Base-by-base conservation (phyloP, 1,140 invertebrate genomes). In the Frieseomelitta varia region DNA sequence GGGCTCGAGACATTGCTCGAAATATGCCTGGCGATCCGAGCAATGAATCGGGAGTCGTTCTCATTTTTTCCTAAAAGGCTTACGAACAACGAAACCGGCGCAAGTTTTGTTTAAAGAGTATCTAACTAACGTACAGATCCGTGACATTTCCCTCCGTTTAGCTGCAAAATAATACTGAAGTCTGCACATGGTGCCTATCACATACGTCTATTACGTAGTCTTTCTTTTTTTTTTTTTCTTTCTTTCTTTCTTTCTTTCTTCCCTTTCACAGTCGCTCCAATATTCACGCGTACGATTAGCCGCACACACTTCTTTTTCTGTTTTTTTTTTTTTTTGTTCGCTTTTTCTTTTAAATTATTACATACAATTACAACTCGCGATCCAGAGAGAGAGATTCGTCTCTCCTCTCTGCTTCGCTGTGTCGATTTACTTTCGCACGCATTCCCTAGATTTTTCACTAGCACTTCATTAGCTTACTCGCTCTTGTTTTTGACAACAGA, bases 91-190 rank as follows among this genome's bases (percentile, higher is more conserved):
- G 79, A 88, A 92, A 92, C 80, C 69, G 85, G 79, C 86, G 73
- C 85, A 82, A 84, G 73, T 67, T 75, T 86, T 87, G 67, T 85
- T 55, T 30, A 34, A 81, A 34, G 27, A 78, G 80, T 87, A 79
- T 73, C 84, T 93, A 92, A 88, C 90, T 93, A 91, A 92, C 90
- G 85, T 90, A 91, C 87, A 79, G 88, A 90, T 89, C 89, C 73
- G 11, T 55, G 12, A 72, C 72, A 67, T 24, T 51, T 82, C 81
- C 77, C 76, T 67, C 87, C 69, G 27, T 79, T 91, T 92, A 92
- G 92, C 91, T 93, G 93, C 90, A 94, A 95, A 94, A 94, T 95
- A 95, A 95, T 95, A 95, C 94, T 95, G 94, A 94, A 95, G 92
- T 94, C 92, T 91, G 94, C 94, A 94, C 94, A 90, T 94, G 92